Percentiles rank a stretch among this genome's conserved stretches.
These are phyloP conservation scores for Raphicerus campestris DNA, from an alignment of 2,113 vertebrate genomes.

Conservation along the genomic window DNA sequence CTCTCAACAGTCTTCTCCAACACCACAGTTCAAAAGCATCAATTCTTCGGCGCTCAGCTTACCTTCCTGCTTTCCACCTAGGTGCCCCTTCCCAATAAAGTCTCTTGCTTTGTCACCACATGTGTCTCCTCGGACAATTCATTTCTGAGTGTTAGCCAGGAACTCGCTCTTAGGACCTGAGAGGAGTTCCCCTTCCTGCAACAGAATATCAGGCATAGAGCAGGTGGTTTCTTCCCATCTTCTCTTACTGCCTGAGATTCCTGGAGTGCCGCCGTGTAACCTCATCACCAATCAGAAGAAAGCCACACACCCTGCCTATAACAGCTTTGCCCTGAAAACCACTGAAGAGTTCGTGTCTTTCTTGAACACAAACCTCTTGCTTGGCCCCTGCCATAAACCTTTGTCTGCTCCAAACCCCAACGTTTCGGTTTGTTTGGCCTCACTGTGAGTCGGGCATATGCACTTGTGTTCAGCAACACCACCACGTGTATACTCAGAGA, in stretches of 20 bases:
- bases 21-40: neutral
- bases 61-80: neutral
- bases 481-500: neutral
- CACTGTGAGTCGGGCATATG: neutral
- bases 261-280: neutral
- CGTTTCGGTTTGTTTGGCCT: neutral
- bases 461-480: neutral
- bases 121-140: neutral
- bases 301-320: neutral
- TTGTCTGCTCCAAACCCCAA: neutral
- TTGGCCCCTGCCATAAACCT: neutral
- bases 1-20: neutral
- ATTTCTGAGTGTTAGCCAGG: neutral
- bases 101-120: neutral
- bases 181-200: neutral
- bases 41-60: neutral
- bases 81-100: neutral
- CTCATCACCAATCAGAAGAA: neutral
- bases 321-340: neutral
- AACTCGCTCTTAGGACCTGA: neutral
- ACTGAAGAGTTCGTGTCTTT: neutral
- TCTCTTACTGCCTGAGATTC: neutral
- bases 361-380: neutral
- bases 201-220: neutral
- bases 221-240: neutral